Conservation (phyloP, 2,888 invertebrate species). For the Philereme transversata region DNA sequence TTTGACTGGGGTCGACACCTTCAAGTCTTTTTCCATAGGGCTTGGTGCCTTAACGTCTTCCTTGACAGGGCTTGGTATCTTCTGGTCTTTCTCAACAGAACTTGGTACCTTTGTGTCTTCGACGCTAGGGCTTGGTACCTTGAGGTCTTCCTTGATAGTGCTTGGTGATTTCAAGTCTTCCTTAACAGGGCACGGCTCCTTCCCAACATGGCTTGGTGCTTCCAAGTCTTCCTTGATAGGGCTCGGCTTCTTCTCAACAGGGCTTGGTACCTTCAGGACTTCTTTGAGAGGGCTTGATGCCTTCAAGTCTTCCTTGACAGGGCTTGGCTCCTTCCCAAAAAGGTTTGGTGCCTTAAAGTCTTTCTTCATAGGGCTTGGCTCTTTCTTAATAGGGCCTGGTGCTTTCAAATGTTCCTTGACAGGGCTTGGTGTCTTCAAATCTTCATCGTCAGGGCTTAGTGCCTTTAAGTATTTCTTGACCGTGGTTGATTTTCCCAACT, state of each 20-base stretch:
- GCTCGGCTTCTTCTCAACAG: constrained; percentile 14
- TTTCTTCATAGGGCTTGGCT: constrained; percentile 15
- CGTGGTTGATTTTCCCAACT: constrained; percentile 2
- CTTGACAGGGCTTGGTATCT: neutral
- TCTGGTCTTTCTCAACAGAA: constrained; percentile 4
- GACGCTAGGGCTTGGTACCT: constrained; percentile 16
- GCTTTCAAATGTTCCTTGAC: constrained; percentile 11
- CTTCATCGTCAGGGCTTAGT: constrained; percentile 10
- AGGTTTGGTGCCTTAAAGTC: constrained; percentile 17
- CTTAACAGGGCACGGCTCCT: constrained; percentile 5
- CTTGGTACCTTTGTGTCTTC: too few relatives aligned
- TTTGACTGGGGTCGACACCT: neutral
- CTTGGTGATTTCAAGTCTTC: constrained; percentile 22
- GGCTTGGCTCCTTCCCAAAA: constrained; percentile 1
- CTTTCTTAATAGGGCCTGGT: constrained; percentile 11
- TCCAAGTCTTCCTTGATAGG: too few relatives aligned
- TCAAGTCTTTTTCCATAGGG: neutral
- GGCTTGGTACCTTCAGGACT: neutral
- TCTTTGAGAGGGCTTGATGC: neutral
- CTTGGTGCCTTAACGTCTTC: neutral
- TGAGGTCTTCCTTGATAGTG: constrained; percentile 3
- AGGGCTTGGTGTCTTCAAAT: neutral
- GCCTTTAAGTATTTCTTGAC: constrained; percentile 14
- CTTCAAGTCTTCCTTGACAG: neutral
- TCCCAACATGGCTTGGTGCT: neutral